Conservation (phyloP, 2,888 invertebrate genomes). For the Cephus runcator region DNA sequence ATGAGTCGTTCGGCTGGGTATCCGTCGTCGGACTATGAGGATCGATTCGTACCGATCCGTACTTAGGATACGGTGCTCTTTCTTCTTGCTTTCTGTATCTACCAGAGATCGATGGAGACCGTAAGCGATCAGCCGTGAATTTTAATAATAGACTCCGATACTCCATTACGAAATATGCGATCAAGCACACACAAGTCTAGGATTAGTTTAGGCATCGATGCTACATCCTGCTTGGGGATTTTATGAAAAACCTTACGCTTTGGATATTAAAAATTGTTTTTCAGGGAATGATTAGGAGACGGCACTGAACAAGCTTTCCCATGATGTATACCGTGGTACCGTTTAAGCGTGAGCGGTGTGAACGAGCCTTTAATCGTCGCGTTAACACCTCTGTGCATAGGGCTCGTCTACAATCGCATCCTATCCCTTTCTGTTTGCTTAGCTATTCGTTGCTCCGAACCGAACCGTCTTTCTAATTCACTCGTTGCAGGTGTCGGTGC, state of each 20-base stretch:
- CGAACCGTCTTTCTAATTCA: not conserved
- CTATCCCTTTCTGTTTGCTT: not conserved
- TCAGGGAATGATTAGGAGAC: not conserved
- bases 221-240: not conserved
- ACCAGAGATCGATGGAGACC: not conserved
- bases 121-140: not conserved
- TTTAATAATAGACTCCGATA: not conserved
- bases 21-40: not conserved
- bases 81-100: not conserved
- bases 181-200: not conserved
- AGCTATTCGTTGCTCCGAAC: not conserved
- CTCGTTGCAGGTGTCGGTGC: not conserved
- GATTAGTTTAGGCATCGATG: not conserved
- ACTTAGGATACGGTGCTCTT: not conserved
- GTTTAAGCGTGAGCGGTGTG: not conserved
- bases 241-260: not conserved
- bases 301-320: not conserved
- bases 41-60: not conserved
- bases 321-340: not conserved
- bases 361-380: slow-evolving; percentile 3
- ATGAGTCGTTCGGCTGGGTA: not conserved
- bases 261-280: not conserved
- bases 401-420: not conserved
- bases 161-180: not conserved
- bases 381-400: not conserved